Evolutionary conservation across 2,797 vertebrate species (phyloP).

Genomic region (Oreochromis mossambicus): DNA sequence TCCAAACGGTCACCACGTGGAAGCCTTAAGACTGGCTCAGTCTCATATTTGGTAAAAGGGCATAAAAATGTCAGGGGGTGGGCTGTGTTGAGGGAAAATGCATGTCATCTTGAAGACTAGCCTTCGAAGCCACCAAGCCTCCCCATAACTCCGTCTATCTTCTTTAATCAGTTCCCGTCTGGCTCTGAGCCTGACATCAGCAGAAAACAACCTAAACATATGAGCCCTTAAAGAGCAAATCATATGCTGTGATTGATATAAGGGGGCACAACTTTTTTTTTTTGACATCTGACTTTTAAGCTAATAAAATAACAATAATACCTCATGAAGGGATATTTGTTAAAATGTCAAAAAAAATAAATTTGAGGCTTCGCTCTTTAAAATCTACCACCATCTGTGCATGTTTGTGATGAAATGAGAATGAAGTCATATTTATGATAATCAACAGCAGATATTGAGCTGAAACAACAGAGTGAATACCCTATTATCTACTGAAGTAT

Average conservation of each 20-base stretch:
- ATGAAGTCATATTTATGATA: constrained; percentile 18
- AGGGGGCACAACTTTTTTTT: constrained; percentile 2
- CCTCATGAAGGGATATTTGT: constrained; percentile 29
- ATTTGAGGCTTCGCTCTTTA: constrained; percentile 17
- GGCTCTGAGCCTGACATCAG: constrained; percentile 46
- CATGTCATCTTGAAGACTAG: constrained; percentile 59
- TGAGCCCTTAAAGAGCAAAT: constrained; percentile 16
- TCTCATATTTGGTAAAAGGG: constrained; percentile 51
- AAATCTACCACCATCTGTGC: constrained; percentile 7
- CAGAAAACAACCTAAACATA: constrained; percentile 36
- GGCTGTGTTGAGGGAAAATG: constrained; percentile 67
- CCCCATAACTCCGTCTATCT: neutral
- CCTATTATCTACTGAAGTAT: constrained; percentile 54
- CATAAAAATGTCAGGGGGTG: constrained; percentile 22
- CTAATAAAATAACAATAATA: constrained; percentile 44
- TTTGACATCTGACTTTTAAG: constrained; percentile 36
- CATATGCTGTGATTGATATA: constrained; percentile 16
- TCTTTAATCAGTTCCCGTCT: neutral
- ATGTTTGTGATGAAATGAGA: constrained; percentile 34
- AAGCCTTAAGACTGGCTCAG: constrained; percentile 56
- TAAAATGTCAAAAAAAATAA: constrained; percentile 6
- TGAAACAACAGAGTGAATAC: constrained; percentile 45
- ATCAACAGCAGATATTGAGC: constrained; percentile 51
- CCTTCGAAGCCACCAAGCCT: constrained; percentile 39
- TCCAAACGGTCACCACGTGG: constrained; percentile 41